Conservation (phyloP, 2,113 vertebrate genomes). For the Felis catus region DNA sequence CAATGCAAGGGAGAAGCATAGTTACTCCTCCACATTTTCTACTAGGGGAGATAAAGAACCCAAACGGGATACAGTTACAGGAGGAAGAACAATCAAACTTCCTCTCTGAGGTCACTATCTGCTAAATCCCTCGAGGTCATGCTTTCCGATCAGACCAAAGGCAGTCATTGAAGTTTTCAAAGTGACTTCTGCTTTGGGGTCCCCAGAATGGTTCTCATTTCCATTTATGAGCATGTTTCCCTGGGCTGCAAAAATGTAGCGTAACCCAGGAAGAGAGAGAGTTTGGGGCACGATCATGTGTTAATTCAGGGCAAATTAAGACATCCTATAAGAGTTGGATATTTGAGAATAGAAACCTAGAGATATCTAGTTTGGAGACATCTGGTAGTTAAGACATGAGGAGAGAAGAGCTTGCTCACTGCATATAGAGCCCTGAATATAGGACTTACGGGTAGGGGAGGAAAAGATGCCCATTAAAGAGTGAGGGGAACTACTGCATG, state of each 20-base stretch:
- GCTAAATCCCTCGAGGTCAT: not conserved
- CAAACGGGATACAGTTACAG: not conserved
- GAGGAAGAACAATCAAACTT: not conserved
- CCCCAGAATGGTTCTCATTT: not conserved
- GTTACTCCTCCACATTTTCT: not conserved
- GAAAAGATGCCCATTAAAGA: not conserved
- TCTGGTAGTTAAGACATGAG: not conserved
- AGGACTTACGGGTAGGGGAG: not conserved
- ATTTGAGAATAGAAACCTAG: not conserved
- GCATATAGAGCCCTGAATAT: not conserved
- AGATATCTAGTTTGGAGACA: not conserved
- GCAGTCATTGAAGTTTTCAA: not conserved
- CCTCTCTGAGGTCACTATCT: not conserved
- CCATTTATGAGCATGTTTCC: not conserved
- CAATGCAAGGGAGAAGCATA: not conserved
- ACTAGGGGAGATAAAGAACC: not conserved
- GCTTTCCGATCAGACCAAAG: constrained; percentile 13
- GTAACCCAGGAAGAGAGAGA: not conserved
- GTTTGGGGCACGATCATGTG: not conserved
- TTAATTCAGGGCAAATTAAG: not conserved
- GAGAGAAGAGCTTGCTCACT: not conserved
- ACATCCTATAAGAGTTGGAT: not conserved
- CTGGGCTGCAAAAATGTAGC: not conserved
- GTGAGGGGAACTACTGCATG: not conserved
- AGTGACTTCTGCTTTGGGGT: not conserved